Evolutionary conservation across 2,113 vertebrate genomes (phyloP).

Genomic region (Hypomesus transpacificus): DNA sequence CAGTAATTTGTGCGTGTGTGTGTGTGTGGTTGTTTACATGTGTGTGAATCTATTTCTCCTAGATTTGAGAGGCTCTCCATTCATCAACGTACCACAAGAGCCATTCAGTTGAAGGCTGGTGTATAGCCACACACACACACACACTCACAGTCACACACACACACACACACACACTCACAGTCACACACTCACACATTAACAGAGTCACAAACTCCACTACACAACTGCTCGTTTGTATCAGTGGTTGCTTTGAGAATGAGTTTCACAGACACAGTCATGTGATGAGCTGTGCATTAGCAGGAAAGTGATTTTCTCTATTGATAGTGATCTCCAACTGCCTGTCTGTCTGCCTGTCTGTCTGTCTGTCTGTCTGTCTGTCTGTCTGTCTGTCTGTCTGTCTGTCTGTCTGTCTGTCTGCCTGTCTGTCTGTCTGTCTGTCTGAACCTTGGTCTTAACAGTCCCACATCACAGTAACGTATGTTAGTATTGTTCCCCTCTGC

Average conservation of each 20-base stretch:
- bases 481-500: too few relatives aligned
- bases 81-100: constrained; percentile 51
- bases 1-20: neutral
- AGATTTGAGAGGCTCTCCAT: constrained; percentile 52
- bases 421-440: neutral
- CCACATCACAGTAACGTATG: too few relatives aligned
- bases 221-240: constrained; percentile 17
- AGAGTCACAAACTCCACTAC: constrained; percentile 29
- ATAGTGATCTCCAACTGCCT: too few relatives aligned
- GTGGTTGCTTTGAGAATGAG: neutral
- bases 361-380: neutral
- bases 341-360: too few relatives aligned
- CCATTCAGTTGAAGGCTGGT: constrained; percentile 64
- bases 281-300: constrained; percentile 1
- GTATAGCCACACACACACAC: constrained; percentile 32
- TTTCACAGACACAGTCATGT: neutral
- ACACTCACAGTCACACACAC: constrained; percentile 27
- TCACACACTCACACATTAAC: neutral
- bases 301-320: neutral
- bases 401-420: neutral
- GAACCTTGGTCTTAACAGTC: too few relatives aligned
- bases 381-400: neutral
- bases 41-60: neutral
- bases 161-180: constrained; percentile 10
- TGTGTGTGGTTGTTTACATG: neutral